These are phyloP conservation scores for Cyaniris semiargus DNA, from an alignment of 2,888 invertebrate genomes.

Conservation along the genomic window DNA sequence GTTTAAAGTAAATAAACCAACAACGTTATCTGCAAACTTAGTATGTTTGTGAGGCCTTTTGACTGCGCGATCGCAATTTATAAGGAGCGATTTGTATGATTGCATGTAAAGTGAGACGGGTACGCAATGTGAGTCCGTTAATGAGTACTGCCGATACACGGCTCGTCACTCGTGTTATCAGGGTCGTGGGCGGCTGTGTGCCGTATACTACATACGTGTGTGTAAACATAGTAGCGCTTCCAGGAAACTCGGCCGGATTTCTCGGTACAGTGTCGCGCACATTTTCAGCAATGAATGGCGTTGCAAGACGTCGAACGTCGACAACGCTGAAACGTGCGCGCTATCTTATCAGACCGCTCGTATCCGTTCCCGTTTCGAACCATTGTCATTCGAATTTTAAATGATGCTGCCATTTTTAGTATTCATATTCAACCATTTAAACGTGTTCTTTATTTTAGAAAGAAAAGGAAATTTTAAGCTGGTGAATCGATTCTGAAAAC, in stretches of 20 bases:
- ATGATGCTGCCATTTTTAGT: background rate
- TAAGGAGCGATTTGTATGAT: conserved; percentile 57
- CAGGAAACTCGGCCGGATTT: conserved; percentile 76
- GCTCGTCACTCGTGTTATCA: conserved; percentile 73
- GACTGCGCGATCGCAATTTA: conserved; percentile 53
- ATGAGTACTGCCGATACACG: conserved; percentile 74
- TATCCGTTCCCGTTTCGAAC: conserved; percentile 37
- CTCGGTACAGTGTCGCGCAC: conserved; percentile 72
- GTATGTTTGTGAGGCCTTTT: conserved; percentile 34
- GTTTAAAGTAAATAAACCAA: too few relatives aligned
- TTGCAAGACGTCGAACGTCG: conserved; percentile 45
- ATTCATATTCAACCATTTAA: background rate
- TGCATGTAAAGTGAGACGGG: conserved; percentile 69
- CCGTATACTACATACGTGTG: conserved; percentile 52
- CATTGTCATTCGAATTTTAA: conserved; percentile 17
- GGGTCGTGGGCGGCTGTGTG: conserved; percentile 64
- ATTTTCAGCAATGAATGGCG: conserved; percentile 74
- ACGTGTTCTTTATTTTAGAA: background rate
- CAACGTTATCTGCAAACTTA: background rate
- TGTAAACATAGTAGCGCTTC: conserved; percentile 74
- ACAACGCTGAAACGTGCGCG: conserved; percentile 43
- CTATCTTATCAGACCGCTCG: conserved; percentile 35
- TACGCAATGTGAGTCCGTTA: conserved; percentile 68
- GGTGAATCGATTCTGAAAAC: too few relatives aligned
- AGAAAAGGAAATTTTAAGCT: background rate